Conservation (phyloP, 2,113 vertebrate species). For the Dermatemys mawii region DNA sequence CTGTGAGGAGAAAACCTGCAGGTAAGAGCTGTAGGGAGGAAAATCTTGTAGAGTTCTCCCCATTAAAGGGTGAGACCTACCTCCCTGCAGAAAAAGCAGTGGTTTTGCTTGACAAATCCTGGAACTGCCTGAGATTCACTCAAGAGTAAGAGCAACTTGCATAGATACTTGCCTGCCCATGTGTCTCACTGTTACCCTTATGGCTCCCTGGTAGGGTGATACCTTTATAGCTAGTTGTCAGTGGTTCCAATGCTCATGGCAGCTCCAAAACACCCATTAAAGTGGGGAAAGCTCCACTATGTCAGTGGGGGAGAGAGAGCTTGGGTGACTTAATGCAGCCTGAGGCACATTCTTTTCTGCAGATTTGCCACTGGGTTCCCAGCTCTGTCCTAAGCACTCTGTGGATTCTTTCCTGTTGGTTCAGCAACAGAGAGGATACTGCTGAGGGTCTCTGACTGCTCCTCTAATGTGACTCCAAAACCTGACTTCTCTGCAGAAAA, state of each 20-base stretch:
- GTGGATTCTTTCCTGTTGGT: background rate
- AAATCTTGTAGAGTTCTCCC: background rate
- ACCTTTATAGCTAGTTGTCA: background rate
- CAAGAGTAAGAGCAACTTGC: background rate
- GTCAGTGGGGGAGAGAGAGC: background rate
- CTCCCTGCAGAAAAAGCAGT: background rate
- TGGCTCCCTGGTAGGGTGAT: background rate
- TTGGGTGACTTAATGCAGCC: background rate
- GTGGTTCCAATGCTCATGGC: too few species aligned
- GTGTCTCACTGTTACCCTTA: background rate
- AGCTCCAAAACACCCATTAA: too few species aligned
- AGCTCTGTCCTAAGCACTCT: background rate
- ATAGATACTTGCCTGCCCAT: background rate
- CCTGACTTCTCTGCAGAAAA: background rate
- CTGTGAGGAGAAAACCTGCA: background rate
- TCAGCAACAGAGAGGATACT: background rate
- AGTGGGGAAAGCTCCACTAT: background rate
- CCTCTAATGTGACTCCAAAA: background rate
- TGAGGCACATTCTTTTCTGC: background rate
- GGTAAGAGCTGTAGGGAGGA: background rate
- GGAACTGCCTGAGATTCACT: background rate
- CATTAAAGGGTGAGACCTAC: background rate
- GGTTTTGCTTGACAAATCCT: background rate
- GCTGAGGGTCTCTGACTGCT: background rate
- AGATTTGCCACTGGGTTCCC: background rate